A percentile compares a stretch with the other conserved stretches of the same genome.
Evolutionary conservation across 2,888 invertebrate genomes (phyloP).

Genomic region (Drymonia ruficornis): DNA sequence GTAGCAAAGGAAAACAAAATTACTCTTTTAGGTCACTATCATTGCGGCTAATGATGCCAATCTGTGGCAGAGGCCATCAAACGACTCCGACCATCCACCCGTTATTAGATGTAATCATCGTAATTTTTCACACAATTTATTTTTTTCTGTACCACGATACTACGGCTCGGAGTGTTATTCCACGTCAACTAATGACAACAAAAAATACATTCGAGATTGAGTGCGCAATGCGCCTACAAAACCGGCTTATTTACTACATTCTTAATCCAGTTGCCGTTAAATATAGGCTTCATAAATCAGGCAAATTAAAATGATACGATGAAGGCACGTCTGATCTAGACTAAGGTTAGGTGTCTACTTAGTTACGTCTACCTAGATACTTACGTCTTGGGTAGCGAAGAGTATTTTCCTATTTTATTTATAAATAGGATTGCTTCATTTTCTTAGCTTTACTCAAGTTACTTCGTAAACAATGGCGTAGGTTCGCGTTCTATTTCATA

Average conservation of each 20-base stretch:
- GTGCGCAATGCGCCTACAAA: slow-evolving; percentile 46
- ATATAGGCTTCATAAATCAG: slow-evolving; percentile 41
- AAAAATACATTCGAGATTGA: slow-evolving; percentile 65
- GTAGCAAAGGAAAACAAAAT: slow-evolving; percentile 69
- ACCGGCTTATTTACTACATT: slow-evolving; percentile 42
- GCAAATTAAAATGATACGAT: slow-evolving; percentile 37
- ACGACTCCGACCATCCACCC: slow-evolving; percentile 65
- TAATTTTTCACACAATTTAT: slow-evolving; percentile 84
- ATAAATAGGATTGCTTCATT: too few relatives aligned
- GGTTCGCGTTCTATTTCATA: too few relatives aligned
- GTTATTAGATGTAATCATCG: slow-evolving; percentile 83
- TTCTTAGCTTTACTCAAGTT: too few relatives aligned
- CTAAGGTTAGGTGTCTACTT: slow-evolving; percentile 18
- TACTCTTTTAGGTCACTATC: slow-evolving; percentile 76
- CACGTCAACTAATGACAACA: slow-evolving; percentile 80
- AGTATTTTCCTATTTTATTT: too few relatives aligned
- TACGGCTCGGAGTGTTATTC: slow-evolving; percentile 68
- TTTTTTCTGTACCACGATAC: slow-evolving; percentile 69
- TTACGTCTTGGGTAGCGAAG: too few relatives aligned
- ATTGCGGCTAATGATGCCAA: slow-evolving; percentile 80
- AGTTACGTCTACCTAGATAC: too few relatives aligned
- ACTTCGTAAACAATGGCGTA: too few relatives aligned
- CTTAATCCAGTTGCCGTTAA: slow-evolving; percentile 35
- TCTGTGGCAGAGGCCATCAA: slow-evolving; percentile 74
- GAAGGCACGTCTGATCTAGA: slow-evolving; percentile 23